These are phyloP conservation scores for Heliconius hermathena DNA, from an alignment of 1,140 invertebrate genomes.

Conservation along the genomic window DNA sequence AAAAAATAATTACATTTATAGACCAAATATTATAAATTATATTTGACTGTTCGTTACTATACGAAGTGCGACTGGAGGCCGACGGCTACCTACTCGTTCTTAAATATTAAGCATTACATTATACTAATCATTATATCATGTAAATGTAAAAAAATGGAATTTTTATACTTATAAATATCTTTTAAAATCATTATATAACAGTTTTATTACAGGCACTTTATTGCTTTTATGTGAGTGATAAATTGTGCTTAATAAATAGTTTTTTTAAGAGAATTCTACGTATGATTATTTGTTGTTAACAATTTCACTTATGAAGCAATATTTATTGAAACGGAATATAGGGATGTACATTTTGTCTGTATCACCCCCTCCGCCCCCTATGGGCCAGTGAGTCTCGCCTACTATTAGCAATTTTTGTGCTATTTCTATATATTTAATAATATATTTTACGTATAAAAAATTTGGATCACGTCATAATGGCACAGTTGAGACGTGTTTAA, in stretches of 20 bases:
- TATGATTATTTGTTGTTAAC: too few relatives aligned
- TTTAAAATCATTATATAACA: not conserved
- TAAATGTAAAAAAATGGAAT: not conserved
- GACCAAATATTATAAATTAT: not conserved
- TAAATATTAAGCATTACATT: not conserved
- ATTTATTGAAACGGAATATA: too few relatives aligned
- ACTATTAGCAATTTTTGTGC: too few relatives aligned
- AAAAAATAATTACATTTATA: not conserved
- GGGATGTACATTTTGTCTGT: too few relatives aligned
- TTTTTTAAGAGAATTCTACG: too few relatives aligned
- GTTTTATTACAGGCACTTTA: not conserved
- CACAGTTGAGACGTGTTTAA: too few relatives aligned
- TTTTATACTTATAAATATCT: conserved; percentile 8
- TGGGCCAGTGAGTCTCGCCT: too few relatives aligned
- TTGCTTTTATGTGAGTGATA: not conserved
- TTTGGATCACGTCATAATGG: too few relatives aligned
- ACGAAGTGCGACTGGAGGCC: not conserved
- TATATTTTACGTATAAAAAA: too few relatives aligned
- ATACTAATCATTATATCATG: not conserved
- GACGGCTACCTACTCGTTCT: not conserved
- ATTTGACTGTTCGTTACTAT: not conserved
- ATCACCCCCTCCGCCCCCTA: not conserved
- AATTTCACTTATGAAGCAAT: too few relatives aligned
- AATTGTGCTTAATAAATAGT: not conserved
- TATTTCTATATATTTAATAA: too few relatives aligned